These are phyloP conservation scores for Shinisaurus crocodilurus DNA, from an alignment of 2,113 vertebrate genomes.

Conservation along the genomic window DNA sequence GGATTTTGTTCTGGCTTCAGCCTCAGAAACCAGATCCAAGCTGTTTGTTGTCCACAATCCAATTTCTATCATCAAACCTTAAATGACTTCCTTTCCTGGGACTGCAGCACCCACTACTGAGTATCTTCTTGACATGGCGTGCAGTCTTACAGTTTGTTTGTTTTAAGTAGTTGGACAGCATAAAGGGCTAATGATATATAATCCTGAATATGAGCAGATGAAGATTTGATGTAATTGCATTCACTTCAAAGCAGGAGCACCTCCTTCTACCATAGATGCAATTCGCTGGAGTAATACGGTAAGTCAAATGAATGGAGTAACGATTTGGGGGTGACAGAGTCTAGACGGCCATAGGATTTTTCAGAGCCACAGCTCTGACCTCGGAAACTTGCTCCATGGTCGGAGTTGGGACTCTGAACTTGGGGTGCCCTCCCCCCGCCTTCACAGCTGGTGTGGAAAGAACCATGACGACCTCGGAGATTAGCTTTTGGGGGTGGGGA, in stretches of 20 bases:
- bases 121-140: neutral
- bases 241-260: neutral
- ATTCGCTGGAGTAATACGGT: neutral
- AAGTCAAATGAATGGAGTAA: neutral
- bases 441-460: too few species aligned
- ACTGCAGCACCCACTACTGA: neutral
- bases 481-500: too few species aligned
- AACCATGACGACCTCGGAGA: too few species aligned
- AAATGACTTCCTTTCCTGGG: neutral
- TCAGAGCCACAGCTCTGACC: too few species aligned
- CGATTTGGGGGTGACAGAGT: neutral
- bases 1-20: neutral
- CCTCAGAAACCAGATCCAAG: neutral
- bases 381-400: too few species aligned
- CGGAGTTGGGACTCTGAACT: too few species aligned
- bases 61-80: neutral
- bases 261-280: neutral
- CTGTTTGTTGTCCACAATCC: neutral
- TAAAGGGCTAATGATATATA: neutral
- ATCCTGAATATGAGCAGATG: neutral
- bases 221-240: conserved; percentile 27
- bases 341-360: too few species aligned
- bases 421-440: too few species aligned
- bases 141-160: neutral
- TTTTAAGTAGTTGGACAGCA: neutral